A percentile compares a stretch with the other conserved stretches of the same genome.
Evolutionary conservation across 2,113 vertebrate genomes (phyloP).

Genomic region (Hippocampus abdominalis): DNA sequence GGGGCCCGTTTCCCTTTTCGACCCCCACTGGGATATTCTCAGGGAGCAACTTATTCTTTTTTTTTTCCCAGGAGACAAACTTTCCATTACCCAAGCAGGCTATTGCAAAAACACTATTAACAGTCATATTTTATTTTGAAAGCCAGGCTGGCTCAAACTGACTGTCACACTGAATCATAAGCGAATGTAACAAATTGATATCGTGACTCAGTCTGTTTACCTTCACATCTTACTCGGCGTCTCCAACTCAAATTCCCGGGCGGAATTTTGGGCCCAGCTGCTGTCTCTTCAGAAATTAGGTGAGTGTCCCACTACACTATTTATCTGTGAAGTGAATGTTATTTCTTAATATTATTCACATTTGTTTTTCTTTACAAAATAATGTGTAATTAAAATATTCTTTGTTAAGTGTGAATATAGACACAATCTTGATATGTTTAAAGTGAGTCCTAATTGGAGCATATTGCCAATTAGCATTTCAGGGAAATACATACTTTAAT

Average conservation of each 20-base stretch:
- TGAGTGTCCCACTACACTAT: no score
- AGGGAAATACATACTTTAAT: not conserved
- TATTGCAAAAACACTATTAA: constrained; percentile 25
- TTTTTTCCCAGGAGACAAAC: constrained; percentile 17
- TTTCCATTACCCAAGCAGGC: constrained; percentile 47
- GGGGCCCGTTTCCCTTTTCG: constrained; percentile 28
- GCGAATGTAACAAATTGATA: constrained; percentile 17
- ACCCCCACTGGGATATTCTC: constrained; percentile 49
- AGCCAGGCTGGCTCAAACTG: not conserved
- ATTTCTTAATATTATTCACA: no score
- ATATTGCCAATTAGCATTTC: not conserved
- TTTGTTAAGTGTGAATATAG: no score
- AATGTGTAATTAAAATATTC: no score
- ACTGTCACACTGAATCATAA: not conserved
- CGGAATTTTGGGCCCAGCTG: no score
- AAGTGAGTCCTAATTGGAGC: no score
- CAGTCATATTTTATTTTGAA: constrained; percentile 22
- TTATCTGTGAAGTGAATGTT: no score
- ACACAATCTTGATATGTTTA: no score
- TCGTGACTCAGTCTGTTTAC: constrained; percentile 6
- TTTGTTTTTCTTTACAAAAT: no score
- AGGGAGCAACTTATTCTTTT: constrained; percentile 33
- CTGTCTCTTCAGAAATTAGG: no score
- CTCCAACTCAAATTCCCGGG: no score
- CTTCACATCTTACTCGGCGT: no score